Conservation (phyloP, 2,113 vertebrate genomes). For the Thunnus thynnus region DNA sequence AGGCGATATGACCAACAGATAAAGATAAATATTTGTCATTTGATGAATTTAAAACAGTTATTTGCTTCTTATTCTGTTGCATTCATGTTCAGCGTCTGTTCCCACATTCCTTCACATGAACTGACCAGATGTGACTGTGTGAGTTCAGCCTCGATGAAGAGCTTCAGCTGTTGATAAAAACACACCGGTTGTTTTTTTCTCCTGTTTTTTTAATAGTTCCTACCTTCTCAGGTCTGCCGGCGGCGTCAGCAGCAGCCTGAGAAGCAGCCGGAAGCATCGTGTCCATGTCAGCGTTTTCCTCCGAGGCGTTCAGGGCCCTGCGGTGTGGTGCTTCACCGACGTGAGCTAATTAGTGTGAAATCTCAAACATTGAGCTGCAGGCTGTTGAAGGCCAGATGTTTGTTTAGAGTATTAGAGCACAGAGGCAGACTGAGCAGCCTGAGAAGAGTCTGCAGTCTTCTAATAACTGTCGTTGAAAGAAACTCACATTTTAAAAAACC, state of each 20-base stretch:
- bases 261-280: background rate
- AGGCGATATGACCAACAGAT: too few relatives aligned
- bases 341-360: slow-evolving; percentile 24
- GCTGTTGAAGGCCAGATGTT: slow-evolving; percentile 56
- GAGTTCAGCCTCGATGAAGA: too few relatives aligned
- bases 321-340: background rate
- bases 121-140: background rate
- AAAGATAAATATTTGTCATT: too few relatives aligned
- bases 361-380: slow-evolving; percentile 10
- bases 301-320: slow-evolving; percentile 36
- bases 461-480: too few relatives aligned
- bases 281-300: background rate
- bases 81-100: too few relatives aligned
- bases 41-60: too few relatives aligned
- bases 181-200: too few relatives aligned
- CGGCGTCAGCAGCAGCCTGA: background rate
- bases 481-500: too few relatives aligned
- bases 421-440: rapidly evolving
- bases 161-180: too few relatives aligned
- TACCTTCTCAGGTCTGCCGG: too few relatives aligned
- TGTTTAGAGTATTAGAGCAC: background rate
- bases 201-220: background rate
- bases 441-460: too few relatives aligned
- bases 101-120: background rate
- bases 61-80: background rate